Evolutionary conservation across 23 tunicate species (phyloP).

Genomic region (Ciona savignyi): DNA sequence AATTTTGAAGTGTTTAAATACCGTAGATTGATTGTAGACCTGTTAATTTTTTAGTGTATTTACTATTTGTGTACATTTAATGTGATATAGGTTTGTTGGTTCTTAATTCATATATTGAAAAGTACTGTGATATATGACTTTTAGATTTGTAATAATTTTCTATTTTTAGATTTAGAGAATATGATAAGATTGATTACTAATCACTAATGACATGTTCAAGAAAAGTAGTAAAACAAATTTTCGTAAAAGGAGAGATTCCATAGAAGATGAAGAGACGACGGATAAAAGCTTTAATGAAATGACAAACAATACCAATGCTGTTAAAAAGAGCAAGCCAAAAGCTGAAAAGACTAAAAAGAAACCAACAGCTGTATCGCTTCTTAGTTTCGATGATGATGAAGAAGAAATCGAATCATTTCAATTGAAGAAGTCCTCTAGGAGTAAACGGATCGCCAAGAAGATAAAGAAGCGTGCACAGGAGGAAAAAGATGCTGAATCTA

Average conservation of each 20-base stretch:
- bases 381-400: slow-evolving; percentile 76
- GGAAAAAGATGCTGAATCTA: slow-evolving; percentile 44
- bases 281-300: neutral
- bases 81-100: no score
- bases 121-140: neutral
- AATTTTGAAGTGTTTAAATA: no score
- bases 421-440: slow-evolving; percentile 83
- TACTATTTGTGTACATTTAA: no score
- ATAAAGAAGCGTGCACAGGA: slow-evolving; percentile 63
- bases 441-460: slow-evolving; percentile 74
- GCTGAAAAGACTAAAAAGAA: slow-evolving; percentile 24
- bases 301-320: neutral
- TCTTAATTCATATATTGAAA: neutral
- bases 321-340: slow-evolving; percentile 16
- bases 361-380: slow-evolving; percentile 32
- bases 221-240: slow-evolving; percentile 32
- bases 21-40: no score
- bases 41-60: no score
- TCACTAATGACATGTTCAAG: slow-evolving; percentile 42
- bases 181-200: neutral
- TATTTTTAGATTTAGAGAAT: neutral
- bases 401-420: slow-evolving; percentile 42
- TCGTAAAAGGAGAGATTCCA: slow-evolving; percentile 32
- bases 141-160: neutral
- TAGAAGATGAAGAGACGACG: slow-evolving; percentile 36